Conservation (phyloP, 30 jellyfish, hydroid and myxozoan genomes). For the Mastigias papua region DNA sequence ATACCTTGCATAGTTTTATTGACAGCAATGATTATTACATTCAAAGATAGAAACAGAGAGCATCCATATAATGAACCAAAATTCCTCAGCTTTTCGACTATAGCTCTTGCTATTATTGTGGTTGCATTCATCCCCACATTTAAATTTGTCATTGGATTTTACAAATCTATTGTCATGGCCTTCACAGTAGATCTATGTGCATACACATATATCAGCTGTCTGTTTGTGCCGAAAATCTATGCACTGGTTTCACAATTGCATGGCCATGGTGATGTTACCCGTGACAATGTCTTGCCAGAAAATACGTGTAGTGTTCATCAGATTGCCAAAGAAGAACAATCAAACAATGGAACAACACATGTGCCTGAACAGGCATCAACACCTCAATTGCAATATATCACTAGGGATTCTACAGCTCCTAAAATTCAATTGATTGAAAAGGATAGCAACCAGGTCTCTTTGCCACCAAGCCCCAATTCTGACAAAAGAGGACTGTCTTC, state of each 20-base stretch:
- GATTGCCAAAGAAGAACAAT: background rate
- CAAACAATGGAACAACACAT: background rate
- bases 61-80: constrained; percentile 71
- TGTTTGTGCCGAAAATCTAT: constrained; percentile 71
- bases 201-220: constrained; percentile 74
- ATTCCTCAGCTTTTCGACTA: constrained; percentile 70
- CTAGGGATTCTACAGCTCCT: constrained; percentile 5
- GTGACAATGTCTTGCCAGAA: constrained; percentile 16
- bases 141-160: constrained; percentile 73
- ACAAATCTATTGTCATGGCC: constrained; percentile 82
- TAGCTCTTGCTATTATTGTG: constrained; percentile 74
- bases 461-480: constrained; percentile 29
- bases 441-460: background rate
- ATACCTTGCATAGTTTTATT: constrained; percentile 66
- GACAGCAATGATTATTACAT: constrained; percentile 65
- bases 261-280: constrained; percentile 12
- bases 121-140: constrained; percentile 81
- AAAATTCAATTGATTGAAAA: constrained; percentile 26
- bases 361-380: background rate
- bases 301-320: constrained; percentile 46
- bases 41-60: constrained; percentile 75
- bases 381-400: background rate
- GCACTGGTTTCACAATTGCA: constrained; percentile 49
- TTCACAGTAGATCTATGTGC: constrained; percentile 86
- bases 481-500: background rate